Base-by-base conservation (phyloP, 2,888 invertebrate species). In the Drosophila aldrichi region DNA sequence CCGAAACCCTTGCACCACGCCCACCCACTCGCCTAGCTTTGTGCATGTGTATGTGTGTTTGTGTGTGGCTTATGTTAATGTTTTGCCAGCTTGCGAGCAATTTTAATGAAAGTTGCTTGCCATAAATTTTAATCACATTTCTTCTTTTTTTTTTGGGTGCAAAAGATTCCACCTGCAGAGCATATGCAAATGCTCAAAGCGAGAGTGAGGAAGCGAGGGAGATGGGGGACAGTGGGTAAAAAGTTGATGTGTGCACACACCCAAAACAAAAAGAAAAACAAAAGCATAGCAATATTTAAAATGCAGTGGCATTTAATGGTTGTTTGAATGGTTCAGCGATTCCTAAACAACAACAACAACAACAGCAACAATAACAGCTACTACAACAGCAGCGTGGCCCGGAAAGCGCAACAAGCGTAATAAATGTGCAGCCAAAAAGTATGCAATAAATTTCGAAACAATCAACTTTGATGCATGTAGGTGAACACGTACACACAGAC, bases 371-470 rank as follows among this genome's bases (percentile, higher is more conserved):
- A 32, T 7, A 32, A 32, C 32, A 32, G 25, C 6, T 25, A 32
- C 32, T 88, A 82, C 79, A 81, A 81, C 55, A 57, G 51, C 38
- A 72, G 38, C 38, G 52, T 34, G 43, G 25, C 29, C 49, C 74
- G 69, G 68, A 75, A 84, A 79, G 88, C 81, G 91, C 91, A 89
- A 90, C 80, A 90, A 90, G 90, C 80, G 88, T 85, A 83, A 88
- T 77, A 90, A 83, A 81, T 88, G 78, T 89, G 74, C 90, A 74
- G 70, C 86, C 82, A 77, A 81, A 90, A 88, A 90, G 83, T 83
- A 80, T 81, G 91, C 90, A 89, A 91, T 91, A 85, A 85, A 89
- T 89, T 91, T 83, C 73, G 76, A 85, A 91, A 90, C 91, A 90
- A 91, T 88, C 89, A 82, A 87, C 74, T 81, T 79, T 90, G 84